Base-by-base conservation (phyloP, 1,140 invertebrate species). In the Platyscapa corneri region DNA sequence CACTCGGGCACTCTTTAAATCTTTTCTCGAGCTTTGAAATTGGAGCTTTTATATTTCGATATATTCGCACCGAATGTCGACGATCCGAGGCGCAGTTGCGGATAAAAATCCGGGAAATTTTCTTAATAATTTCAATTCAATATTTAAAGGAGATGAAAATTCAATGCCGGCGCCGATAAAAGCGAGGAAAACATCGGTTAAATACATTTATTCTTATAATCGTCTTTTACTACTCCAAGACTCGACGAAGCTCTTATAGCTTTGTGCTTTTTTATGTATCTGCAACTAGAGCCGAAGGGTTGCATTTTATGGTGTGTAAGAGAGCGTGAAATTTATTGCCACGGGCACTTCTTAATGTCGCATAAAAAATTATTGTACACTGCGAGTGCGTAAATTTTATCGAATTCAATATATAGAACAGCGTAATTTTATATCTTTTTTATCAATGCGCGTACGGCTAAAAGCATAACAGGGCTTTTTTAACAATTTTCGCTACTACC, bases 321-420 rank as follows among this genome's bases (percentile, higher is more conserved):
- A 42, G 70, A 74, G 70, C 27, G 70, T 27, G 70, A 74, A 74
- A 74, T 74, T 74, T 74, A 74, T 74, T 74, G 37, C 39, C 37
- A 1, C 39, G 27, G 37, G 70, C 70, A 42, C 70, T 74, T 42
- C 70, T 74, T 74, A 74, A 74, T 74, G 70, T 74, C 70, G 70
- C 70, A n/a, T 74, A 74, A 74, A 74, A 74, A 42, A 74, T 74
- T 74, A 74, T 74, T 74, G 37, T 74, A 74, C n/a, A 42, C 70
- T 74, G 70, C 37, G 14, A 74, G 70, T 74, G 70, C 70, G 39
- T 42, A 74, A 74, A 74, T 74, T 74, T 74, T 74, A 74, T 74
- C n/a, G 70, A 37, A 74, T 74, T 42, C 37, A 42, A 74, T 74
- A 74, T 74, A 74, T 42, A 74, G 42, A 74, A 42, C 37, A n/a